Conservation (phyloP, 2,797 vertebrate genomes). For the Tangara arthus region DNA sequence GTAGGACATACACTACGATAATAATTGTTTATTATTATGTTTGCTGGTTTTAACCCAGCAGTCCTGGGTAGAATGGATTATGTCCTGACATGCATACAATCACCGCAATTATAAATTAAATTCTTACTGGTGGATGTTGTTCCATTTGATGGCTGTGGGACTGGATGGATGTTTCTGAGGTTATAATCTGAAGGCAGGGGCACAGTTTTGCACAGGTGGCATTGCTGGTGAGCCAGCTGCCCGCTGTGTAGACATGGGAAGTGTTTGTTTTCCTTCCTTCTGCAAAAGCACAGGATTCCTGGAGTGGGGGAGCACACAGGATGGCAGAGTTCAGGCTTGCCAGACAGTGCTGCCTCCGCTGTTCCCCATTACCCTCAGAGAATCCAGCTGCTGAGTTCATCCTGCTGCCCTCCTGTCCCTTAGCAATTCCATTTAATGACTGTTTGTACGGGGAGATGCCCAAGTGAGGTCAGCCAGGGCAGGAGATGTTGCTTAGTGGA, state of each 20-base stretch:
- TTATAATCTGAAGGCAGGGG: not conserved
- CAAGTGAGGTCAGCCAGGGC: not conserved
- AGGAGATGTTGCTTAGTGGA: not conserved
- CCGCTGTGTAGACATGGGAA: not conserved
- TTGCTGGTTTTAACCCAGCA: not conserved
- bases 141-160: not conserved
- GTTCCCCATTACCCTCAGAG: not conserved
- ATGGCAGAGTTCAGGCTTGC: not conserved
- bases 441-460: not conserved
- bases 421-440: not conserved
- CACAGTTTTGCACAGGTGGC: not conserved
- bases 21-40: not conserved
- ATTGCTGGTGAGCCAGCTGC: not conserved
- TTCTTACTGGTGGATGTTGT: not conserved
- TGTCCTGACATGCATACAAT: not conserved
- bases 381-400: not conserved
- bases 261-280: not conserved
- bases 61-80: not conserved
- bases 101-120: not conserved
- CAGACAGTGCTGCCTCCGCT: not conserved
- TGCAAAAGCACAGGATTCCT: not conserved
- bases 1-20: rapidly evolving
- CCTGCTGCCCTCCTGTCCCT: not conserved
- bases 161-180: not conserved
- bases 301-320: not conserved